Base-by-base conservation (phyloP, 1,140 invertebrate species). In the Lepidostoma basale region DNA sequence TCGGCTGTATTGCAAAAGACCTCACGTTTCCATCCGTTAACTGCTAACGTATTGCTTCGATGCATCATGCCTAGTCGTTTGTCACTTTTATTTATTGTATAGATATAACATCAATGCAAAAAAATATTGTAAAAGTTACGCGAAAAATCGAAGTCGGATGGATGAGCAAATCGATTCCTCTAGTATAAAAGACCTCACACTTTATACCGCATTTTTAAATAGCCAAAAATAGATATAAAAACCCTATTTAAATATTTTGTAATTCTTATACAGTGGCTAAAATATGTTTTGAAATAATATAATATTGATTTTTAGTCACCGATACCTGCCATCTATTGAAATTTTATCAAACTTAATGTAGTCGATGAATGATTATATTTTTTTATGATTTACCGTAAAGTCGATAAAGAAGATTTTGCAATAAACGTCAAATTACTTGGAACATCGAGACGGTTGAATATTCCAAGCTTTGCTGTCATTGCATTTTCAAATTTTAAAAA, bases 1-100 rank as follows among this genome's bases (percentile, higher is more conserved):
- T 65, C 45, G 47, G 6, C 47, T 36, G 45, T 36, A 16, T 65
- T 65, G 47, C 62, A 47, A 65, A 65, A 65, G 14, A 52, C n/a
- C 16, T 9, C 30, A 22, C 23, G 44, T 47, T 49, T 42, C n/a
- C n/a, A 54, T 54, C 49, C 25, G 18, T 10, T 54, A 54, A 33
- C 30, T 5, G 12, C 30, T 33, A 33, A 33, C 10, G 49, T 65
- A 30, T 40, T 23, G 62, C 30, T 1, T 3, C 39, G 26, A 52
- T 52, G 30, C 30, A 42, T 33, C 26, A 25, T 33, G 12, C 30
- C 12, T 6, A 6, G 30, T 33, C 12, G 23, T 54, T 54, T 54
- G 49, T 54, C 23, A 28, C 49, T 3, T 30, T 25, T 30, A 25
- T 26, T 28, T 16, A 33, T 33, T 12, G 12, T 33, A 12, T 5